Base-by-base conservation (phyloP, 2,888 invertebrate genomes). In the Galeruca laticollis region DNA sequence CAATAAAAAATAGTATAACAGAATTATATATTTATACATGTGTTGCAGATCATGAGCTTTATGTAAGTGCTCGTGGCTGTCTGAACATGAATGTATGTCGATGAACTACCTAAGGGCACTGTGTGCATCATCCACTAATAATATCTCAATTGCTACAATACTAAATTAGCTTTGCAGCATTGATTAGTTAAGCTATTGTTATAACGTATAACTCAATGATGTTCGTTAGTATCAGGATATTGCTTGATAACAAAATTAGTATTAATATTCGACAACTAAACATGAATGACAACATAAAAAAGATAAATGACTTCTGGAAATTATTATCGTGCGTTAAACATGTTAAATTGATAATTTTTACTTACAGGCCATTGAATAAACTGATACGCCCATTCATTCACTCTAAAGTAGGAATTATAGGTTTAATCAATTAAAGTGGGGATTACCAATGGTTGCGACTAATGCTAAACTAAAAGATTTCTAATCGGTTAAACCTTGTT, bases 121-220 rank as follows among this genome's bases (percentile, higher is more conserved):
- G 51, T 51, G 37, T 51, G 20, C 35, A 62, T 62, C 51, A 33
- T 61, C 49, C 43, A 33, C n/a, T 49, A 31, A 18, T 49, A 61
- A 61, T 62, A 62, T 35, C 51, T 52, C 20, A 6, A 62, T 31
- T 43, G 33, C 20, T 51, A 8, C 51, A 62, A 52, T 52, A 31
- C 35, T 51, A 20, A 62, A 62, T 51, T 49, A 31, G 49, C 15
- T 33, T 40, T 60, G 31, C n/a, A 33, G 9, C 15, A 60, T 40
- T 49, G 26, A 49, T 49, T 61, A 49, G 13, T 9, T 21, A 18
- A 60, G n/a, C 26, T 20, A 40, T 60, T 40, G 43, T 43, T 20
- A 18, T 10, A 43, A 60, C 13, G 4, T 26, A 18, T 21, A 40
- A 4, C 40, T 35, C 35, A 35, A 35, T 9, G 8, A 8, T 11